Evolutionary conservation across 2,888 invertebrate species (phyloP).

Genomic region (Heliconius charithonia): DNA sequence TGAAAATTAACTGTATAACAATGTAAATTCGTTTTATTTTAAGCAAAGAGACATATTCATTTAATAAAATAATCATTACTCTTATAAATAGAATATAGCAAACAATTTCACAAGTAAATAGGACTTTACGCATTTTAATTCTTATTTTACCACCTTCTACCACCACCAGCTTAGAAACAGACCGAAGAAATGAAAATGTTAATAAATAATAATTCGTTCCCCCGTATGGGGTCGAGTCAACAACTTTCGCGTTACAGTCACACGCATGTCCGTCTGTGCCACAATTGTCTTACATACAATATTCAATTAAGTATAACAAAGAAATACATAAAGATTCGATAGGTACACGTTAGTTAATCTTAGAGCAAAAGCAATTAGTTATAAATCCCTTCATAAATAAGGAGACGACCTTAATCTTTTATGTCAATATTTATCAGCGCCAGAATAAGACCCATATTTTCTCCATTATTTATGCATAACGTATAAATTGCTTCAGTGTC

Average conservation of each 20-base stretch:
- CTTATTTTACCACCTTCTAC: too few relatives aligned
- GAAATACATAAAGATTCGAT: background rate
- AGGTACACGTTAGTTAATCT: background rate
- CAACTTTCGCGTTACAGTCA: too few relatives aligned
- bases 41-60: background rate
- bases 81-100: background rate
- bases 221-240: too few relatives aligned
- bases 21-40: background rate
- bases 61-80: background rate
- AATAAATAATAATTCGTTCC: too few relatives aligned
- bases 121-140: background rate
- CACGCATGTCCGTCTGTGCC: too few relatives aligned
- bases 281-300: background rate
- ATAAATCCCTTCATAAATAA: slow-evolving; percentile 17
- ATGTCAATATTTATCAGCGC: slow-evolving; percentile 28
- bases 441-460: slow-evolving; percentile 50
- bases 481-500: slow-evolving; percentile 78
- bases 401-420: slow-evolving; percentile 6
- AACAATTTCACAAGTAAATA: background rate
- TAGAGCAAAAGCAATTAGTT: slow-evolving; percentile 26
- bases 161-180: too few relatives aligned
- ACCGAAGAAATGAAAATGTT: too few relatives aligned
- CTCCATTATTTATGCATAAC: slow-evolving; percentile 82
- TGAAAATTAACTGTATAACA: background rate
- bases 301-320: background rate